Evolutionary conservation across 2,888 invertebrate genomes (phyloP), one percentile per base, ranked within the genome.

Genomic region (Halictus ligatus): DNA sequence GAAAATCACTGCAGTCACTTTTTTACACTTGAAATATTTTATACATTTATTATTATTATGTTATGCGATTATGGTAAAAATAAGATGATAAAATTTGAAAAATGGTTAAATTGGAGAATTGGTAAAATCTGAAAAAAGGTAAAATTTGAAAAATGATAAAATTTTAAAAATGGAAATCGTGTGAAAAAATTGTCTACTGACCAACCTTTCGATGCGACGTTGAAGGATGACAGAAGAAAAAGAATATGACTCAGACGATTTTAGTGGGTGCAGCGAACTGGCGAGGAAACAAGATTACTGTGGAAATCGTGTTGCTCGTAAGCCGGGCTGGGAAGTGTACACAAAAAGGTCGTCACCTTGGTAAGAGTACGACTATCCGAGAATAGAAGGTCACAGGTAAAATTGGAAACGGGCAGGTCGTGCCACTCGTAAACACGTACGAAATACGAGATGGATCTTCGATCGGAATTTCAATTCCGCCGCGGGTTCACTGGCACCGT

Each of bases 391-490:
- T 69, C 69, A 21, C 35, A 69, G 69, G 46, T 40, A 46, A 43
- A 74, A 46, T 40, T n/a, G 21, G 35, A 64, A 29, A 58, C 43
- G 74, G 58, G 75, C 46, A 54, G 35, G 60, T 29, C 64, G 35
- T 43, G 12, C 13, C 15, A 12, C 46, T 60, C 72, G 78, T 81
- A 71, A 54, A 54, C 74, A 64, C 48, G 71, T 35, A 48, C 29
- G 67, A 54, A 72, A 46, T 46, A n/a, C 21, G 69, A 72, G 43
- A 85, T 80, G 72, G 67, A 67, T 81, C 69, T 25, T 25, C 81
- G 77, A 82, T 40, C 64, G 78, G 82, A 80, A 85, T 85, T 79
- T 72, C 78, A 75, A 79, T 87, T 72, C 15, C 60, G 13, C 35
- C n/a, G 35, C 29, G 60, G 43, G 64, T 60, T 78, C 75, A 75